Percentiles rank a stretch among this genome's conserved stretches.
These are phyloP conservation scores for Amblyornis subalaris DNA, from an alignment of 2,113 vertebrate species.

Conservation along the genomic window DNA sequence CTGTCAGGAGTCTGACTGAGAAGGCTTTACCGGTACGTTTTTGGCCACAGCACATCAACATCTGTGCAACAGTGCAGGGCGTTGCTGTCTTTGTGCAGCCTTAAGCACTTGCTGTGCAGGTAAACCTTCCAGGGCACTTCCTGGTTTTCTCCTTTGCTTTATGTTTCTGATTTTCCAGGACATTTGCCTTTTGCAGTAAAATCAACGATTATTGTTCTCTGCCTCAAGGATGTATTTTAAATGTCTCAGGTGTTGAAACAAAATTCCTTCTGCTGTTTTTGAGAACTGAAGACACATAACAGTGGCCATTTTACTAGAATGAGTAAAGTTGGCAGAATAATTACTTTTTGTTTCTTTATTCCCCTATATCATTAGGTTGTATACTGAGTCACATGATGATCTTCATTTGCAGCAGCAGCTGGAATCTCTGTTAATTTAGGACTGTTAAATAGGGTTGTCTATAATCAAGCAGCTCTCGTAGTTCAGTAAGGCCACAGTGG, in stretches of 20 bases:
- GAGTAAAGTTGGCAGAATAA: background rate
- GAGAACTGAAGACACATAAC: background rate
- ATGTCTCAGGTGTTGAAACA: background rate
- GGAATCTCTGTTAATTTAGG: background rate
- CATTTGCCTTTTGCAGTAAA: background rate
- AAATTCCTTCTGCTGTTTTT: background rate
- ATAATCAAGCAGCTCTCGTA: background rate
- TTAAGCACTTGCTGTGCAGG: background rate
- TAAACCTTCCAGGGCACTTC: background rate
- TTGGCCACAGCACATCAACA: background rate
- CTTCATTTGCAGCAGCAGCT: background rate
- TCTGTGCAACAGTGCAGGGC: background rate
- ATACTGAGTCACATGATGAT: accelerated
- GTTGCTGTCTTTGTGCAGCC: background rate
- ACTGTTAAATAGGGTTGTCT: background rate
- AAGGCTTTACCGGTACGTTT: background rate
- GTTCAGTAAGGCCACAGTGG: background rate
- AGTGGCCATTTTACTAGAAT: background rate
- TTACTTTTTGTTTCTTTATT: background rate
- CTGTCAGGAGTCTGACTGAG: background rate
- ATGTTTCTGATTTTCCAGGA: background rate
- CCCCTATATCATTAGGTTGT: background rate
- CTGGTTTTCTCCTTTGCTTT: background rate
- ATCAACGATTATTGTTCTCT: background rate
- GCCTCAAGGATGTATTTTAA: background rate